phyloP scores from a whole-genome alignment of 2,797 vertebrate genomes.

The Sebastolobus altivelis region DNA sequence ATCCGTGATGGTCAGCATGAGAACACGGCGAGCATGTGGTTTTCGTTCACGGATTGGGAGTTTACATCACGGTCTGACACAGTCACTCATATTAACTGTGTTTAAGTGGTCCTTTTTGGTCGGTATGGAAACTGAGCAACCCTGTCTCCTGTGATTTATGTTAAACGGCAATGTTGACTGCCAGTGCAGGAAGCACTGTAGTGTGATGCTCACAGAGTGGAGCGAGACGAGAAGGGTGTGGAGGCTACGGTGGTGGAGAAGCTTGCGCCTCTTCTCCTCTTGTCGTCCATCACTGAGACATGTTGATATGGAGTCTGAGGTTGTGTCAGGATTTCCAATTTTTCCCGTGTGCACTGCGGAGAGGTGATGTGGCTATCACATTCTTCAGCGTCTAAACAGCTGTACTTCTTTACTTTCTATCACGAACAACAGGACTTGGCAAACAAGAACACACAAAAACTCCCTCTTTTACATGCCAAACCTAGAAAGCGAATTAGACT shows the following conservation, averaged over 20 bases:
- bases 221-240: conserved; percentile 17
- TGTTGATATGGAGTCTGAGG: conserved; percentile 17
- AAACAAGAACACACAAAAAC: conserved; percentile 39
- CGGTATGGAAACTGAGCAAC: conserved; percentile 52
- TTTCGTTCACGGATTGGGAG: conserved; percentile 48
- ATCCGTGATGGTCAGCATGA: conserved; percentile 47
- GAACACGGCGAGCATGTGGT: conserved; percentile 52
- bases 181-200: neutral
- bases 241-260: neutral
- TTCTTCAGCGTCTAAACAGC: conserved; percentile 45
- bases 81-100: conserved; percentile 36
- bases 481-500: conserved; percentile 52
- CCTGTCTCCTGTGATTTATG: conserved; percentile 41
- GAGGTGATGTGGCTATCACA: conserved; percentile 19
- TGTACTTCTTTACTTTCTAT: conserved; percentile 41
- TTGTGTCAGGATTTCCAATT: neutral
- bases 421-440: conserved; percentile 36
- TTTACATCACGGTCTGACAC: conserved; percentile 36
- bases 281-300: conserved; percentile 10
- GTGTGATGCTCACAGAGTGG: conserved; percentile 13
- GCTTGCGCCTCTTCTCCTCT: neutral
- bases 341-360: neutral
- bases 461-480: conserved; percentile 39
- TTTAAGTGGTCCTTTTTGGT: conserved; percentile 39
- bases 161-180: conserved; percentile 5